Conservation (phyloP, 2,888 invertebrate species). For the Yponomeuta malinellus region DNA sequence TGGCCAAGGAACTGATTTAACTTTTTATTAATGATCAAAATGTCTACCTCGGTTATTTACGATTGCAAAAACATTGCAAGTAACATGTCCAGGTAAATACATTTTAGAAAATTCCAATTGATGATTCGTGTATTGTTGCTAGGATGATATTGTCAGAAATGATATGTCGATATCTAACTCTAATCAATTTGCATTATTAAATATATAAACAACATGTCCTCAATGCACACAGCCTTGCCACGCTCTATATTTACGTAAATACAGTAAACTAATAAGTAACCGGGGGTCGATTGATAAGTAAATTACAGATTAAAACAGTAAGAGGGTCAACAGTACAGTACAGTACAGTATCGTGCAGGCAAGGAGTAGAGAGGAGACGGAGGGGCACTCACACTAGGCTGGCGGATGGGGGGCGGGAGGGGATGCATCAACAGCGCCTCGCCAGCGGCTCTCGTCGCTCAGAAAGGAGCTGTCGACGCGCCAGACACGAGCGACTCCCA, state of each 20-base stretch:
- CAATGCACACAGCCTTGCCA: slow-evolving; percentile 84
- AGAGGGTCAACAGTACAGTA: slow-evolving; percentile 68
- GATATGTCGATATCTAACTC: slow-evolving; percentile 64
- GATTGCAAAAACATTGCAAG: slow-evolving; percentile 53
- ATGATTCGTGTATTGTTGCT: slow-evolving; percentile 67
- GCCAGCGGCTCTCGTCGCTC: slow-evolving; percentile 9
- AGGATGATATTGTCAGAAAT: slow-evolving; percentile 62
- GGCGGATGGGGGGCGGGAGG: slow-evolving; percentile 24
- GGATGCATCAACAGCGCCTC: slow-evolving; percentile 39
- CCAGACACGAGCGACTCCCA: slow-evolving; percentile 60
- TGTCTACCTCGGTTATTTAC: slow-evolving; percentile 55
- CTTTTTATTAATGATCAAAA: slow-evolving; percentile 38
- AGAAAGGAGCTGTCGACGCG: slow-evolving; percentile 56
- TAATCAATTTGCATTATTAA: slow-evolving; percentile 59
- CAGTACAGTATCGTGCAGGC: slow-evolving; percentile 68
- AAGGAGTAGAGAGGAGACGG: slow-evolving; percentile 38
- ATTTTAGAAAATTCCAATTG: slow-evolving; percentile 46
- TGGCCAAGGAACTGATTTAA: slow-evolving; percentile 73
- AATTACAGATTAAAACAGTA: slow-evolving; percentile 69
- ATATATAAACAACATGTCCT: slow-evolving; percentile 57
- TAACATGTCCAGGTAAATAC: slow-evolving; percentile 50
- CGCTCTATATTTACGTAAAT: slow-evolving; percentile 75
- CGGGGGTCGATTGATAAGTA: slow-evolving; percentile 69
- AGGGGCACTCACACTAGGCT: slow-evolving; percentile 22
- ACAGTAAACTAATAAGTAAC: slow-evolving; percentile 70